Evolutionary conservation across 2,888 invertebrate species (phyloP).

Genomic region (Calameuta pallipes): DNA sequence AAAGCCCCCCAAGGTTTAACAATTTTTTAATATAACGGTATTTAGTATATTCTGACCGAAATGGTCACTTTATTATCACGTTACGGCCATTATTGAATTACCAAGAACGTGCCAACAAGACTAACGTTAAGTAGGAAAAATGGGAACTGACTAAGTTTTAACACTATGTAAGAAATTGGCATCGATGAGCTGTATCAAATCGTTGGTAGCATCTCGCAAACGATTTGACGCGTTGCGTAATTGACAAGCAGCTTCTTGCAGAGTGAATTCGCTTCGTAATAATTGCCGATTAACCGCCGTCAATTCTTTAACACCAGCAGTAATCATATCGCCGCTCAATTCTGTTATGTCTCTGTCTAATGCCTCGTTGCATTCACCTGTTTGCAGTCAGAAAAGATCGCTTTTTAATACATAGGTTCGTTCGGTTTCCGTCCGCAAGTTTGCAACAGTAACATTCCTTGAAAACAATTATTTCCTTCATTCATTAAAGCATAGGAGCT

Average conservation of each 20-base stretch:
- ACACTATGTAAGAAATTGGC: constrained; percentile 56
- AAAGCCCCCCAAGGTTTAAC: constrained; percentile 30
- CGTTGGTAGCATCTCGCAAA: constrained; percentile 48
- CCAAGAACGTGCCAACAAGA: constrained; percentile 3
- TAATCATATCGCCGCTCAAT: constrained; percentile 49
- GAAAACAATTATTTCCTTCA: neutral
- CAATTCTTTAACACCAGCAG: constrained; percentile 52
- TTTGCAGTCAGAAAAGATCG: constrained; percentile 15
- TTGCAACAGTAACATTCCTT: neutral
- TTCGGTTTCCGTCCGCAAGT: neutral
- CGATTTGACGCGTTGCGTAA: constrained; percentile 51
- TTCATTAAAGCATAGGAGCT: neutral
- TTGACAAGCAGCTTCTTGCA: constrained; percentile 61
- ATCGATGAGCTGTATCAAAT: constrained; percentile 50
- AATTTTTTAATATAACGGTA: constrained; percentile 4
- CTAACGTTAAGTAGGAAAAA: neutral
- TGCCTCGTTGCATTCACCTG: constrained; percentile 61
- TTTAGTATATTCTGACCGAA: neutral
- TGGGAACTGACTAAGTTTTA: constrained; percentile 40
- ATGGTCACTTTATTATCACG: neutral
- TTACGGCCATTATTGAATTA: neutral
- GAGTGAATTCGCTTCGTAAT: constrained; percentile 56
- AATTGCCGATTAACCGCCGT: constrained; percentile 56
- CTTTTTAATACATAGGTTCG: neutral
- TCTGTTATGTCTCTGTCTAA: constrained; percentile 55